phyloP scores from a whole-genome alignment of 2,888 invertebrate species.

The Cylindroiulus punctatus region DNA sequence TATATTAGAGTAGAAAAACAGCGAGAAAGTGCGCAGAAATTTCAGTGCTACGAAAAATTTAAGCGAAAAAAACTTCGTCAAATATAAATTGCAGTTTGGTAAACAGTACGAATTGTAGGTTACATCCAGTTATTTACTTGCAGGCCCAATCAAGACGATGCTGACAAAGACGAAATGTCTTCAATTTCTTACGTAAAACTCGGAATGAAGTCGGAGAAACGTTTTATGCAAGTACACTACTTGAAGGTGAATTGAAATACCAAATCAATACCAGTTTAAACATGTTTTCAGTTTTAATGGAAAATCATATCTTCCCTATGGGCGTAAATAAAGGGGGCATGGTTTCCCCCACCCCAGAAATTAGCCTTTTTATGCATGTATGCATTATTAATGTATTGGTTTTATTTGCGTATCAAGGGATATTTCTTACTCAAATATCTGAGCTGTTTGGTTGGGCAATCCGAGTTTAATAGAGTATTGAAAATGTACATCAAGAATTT shows the following conservation, averaged over 20 bases:
- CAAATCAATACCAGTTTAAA: not conserved
- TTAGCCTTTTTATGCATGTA: not conserved
- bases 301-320: too few relatives aligned
- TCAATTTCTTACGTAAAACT: constrained; percentile 63
- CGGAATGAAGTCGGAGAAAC: constrained; percentile 66
- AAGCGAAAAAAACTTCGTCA: not conserved
- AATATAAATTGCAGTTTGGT: not conserved
- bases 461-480: constrained; percentile 63
- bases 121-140: constrained; percentile 52
- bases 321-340: too few relatives aligned
- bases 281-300: too few relatives aligned
- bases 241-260: constrained; percentile 63
- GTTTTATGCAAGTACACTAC: constrained; percentile 67
- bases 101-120: constrained; percentile 9
- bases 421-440: constrained; percentile 66
- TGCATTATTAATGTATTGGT: not conserved
- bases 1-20: too few relatives aligned
- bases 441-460: constrained; percentile 63
- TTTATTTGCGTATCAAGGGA: constrained; percentile 63
- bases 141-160: constrained; percentile 62
- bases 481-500: constrained; percentile 62
- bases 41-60: too few relatives aligned
- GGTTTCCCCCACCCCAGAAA: too few relatives aligned
- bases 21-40: too few relatives aligned
- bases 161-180: constrained; percentile 56